These are phyloP conservation scores for Falco peregrinus DNA, from an alignment of 2,797 vertebrate genomes.

Conservation along the genomic window DNA sequence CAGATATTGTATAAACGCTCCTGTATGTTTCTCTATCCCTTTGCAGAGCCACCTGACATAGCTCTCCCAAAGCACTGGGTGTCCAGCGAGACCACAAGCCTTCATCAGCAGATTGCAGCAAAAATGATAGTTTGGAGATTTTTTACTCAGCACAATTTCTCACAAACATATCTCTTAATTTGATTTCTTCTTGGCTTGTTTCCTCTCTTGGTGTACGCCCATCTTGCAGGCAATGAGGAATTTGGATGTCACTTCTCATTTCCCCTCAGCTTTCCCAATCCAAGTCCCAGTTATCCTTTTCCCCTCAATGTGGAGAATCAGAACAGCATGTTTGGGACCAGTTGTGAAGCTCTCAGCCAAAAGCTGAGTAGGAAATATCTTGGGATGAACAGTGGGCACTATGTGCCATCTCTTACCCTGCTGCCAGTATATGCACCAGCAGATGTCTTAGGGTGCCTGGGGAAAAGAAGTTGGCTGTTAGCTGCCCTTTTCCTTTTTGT, in stretches of 20 bases:
- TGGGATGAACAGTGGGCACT: background rate
- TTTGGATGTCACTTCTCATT: constrained; percentile 63
- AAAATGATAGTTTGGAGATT: background rate
- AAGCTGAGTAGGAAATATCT: background rate
- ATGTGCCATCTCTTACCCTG: background rate
- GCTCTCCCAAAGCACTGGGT: background rate
- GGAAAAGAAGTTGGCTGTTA: background rate
- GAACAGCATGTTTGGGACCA: constrained; percentile 35
- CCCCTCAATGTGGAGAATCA: background rate
- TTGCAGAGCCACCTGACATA: background rate
- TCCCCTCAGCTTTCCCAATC: background rate
- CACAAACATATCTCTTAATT: constrained; percentile 46
- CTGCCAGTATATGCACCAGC: background rate
- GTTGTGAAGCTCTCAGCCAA: constrained; percentile 38
- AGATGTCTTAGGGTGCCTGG: background rate
- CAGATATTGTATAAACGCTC: background rate
- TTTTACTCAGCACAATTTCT: constrained; percentile 33
- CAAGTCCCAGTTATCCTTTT: constrained; percentile 42
- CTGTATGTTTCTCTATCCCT: background rate
- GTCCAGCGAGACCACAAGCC: background rate
- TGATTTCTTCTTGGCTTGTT: constrained; percentile 56
- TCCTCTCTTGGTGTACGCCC: constrained; percentile 15
- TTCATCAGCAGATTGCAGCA: constrained; percentile 16
- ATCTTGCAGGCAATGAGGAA: constrained; percentile 43
- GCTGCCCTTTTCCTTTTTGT: background rate